These are phyloP conservation scores for Lymantria monacha DNA, from an alignment of 2,888 invertebrate species.

Conservation along the genomic window DNA sequence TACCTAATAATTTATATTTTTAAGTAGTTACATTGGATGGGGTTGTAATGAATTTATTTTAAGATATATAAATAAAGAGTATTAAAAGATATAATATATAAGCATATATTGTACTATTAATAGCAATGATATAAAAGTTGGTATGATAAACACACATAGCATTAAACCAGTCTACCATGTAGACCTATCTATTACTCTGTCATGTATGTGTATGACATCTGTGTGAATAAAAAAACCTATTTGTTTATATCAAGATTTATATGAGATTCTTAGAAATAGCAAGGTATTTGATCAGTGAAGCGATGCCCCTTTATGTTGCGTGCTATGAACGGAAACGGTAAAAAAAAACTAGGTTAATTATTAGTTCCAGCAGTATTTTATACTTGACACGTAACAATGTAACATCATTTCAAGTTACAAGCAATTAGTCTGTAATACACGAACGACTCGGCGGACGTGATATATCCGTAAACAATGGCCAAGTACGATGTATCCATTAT, in stretches of 20 bases:
- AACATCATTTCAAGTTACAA: background rate
- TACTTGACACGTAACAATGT: background rate
- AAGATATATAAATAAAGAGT: slow-evolving; percentile 12
- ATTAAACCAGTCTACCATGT: too few relatives aligned
- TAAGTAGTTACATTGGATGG: slow-evolving; percentile 9
- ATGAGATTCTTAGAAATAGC: too few relatives aligned
- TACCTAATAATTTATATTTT: background rate
- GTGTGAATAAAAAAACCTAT: too few relatives aligned
- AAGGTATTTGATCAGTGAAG: background rate
- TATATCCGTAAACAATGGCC: too few relatives aligned
- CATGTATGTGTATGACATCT: too few relatives aligned
- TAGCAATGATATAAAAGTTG: too few relatives aligned
- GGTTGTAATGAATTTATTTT: slow-evolving; percentile 16
- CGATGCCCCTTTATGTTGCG: background rate
- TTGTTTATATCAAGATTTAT: too few relatives aligned
- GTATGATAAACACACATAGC: too few relatives aligned
- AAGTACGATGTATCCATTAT: too few relatives aligned
- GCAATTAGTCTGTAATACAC: background rate
- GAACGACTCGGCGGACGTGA: background rate
- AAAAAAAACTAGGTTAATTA: slow-evolving; percentile 2
- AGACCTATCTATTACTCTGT: too few relatives aligned
- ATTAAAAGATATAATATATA: too few relatives aligned
- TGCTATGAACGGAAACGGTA: background rate
- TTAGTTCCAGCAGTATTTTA: background rate
- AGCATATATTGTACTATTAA: too few relatives aligned